These are phyloP conservation scores for Apocrypta bakeri DNA, from an alignment of 1,140 invertebrate species.

Conservation along the genomic window DNA sequence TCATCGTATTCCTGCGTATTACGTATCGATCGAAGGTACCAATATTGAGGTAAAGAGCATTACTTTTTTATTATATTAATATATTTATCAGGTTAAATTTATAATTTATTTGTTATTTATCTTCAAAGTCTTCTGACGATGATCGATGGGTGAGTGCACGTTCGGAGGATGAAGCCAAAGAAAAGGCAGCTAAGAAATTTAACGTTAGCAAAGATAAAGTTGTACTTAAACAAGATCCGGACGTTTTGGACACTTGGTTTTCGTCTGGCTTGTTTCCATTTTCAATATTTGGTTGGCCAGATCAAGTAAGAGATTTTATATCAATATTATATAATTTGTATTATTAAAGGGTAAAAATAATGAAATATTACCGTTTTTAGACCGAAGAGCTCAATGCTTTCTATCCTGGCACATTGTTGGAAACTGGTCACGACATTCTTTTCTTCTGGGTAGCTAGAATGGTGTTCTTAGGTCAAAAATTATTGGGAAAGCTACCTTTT, in stretches of 20 bases:
- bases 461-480: conserved; percentile 96
- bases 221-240: conserved; percentile 88
- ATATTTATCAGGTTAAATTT: background rate
- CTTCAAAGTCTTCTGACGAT: conserved; percentile 77
- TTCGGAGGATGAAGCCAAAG: conserved; percentile 86
- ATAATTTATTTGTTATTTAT: conserved; percentile 5
- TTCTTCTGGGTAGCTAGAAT: conserved; percentile 99
- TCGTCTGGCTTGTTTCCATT: conserved; percentile 98
- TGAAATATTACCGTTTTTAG: conserved; percentile 60
- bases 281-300: conserved; percentile 98
- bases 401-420: conserved; percentile 94
- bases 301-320: conserved; percentile 75
- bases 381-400: conserved; percentile 83
- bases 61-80: background rate
- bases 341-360: conserved; percentile 10
- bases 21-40: conserved; percentile 79
- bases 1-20: conserved; percentile 97
- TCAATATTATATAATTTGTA: background rate
- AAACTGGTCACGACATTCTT: conserved; percentile 98
- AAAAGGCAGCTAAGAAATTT: conserved; percentile 90
- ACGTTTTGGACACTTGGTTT: conserved; percentile 99
- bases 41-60: conserved; percentile 26
- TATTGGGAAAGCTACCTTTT: conserved; percentile 95
- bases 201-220: conserved; percentile 82
- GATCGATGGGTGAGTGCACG: conserved; percentile 94